These are phyloP conservation scores for Oreochromis niloticus DNA, from an alignment of 2,113 vertebrate genomes.

Conservation along the genomic window DNA sequence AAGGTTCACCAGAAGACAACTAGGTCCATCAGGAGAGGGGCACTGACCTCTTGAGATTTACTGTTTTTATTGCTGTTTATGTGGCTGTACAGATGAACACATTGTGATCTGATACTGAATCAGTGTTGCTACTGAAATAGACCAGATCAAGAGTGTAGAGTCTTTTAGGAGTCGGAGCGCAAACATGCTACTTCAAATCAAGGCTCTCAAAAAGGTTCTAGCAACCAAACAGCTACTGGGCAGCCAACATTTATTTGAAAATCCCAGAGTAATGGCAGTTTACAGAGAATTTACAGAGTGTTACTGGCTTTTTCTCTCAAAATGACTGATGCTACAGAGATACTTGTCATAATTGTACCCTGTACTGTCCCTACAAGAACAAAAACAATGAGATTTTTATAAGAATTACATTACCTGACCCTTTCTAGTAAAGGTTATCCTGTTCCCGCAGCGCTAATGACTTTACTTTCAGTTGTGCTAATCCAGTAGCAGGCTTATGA, in stretches of 20 bases:
- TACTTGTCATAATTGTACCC: background rate
- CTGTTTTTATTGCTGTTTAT: background rate
- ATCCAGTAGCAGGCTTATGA: constrained; percentile 24
- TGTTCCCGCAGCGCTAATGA: background rate
- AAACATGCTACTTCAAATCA: background rate
- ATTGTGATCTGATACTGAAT: background rate
- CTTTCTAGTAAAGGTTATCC: background rate
- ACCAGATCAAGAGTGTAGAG: background rate
- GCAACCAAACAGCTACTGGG: background rate
- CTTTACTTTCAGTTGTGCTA: background rate
- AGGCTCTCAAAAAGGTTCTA: background rate
- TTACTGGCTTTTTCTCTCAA: background rate
- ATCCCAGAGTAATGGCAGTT: background rate
- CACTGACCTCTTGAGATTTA: background rate
- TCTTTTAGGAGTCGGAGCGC: background rate
- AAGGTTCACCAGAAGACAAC: background rate
- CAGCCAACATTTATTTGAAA: background rate
- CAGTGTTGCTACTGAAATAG: background rate
- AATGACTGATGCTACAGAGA: background rate
- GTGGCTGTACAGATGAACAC: background rate
- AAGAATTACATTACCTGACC: background rate
- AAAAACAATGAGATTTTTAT: background rate
- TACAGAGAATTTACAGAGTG: background rate
- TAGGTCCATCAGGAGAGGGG: background rate
- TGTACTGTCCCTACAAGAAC: background rate